Evolutionary conservation across 2,113 vertebrate genomes (phyloP), one percentile per base, ranked within the genome.

Genomic region (Butorides virescens): DNA sequence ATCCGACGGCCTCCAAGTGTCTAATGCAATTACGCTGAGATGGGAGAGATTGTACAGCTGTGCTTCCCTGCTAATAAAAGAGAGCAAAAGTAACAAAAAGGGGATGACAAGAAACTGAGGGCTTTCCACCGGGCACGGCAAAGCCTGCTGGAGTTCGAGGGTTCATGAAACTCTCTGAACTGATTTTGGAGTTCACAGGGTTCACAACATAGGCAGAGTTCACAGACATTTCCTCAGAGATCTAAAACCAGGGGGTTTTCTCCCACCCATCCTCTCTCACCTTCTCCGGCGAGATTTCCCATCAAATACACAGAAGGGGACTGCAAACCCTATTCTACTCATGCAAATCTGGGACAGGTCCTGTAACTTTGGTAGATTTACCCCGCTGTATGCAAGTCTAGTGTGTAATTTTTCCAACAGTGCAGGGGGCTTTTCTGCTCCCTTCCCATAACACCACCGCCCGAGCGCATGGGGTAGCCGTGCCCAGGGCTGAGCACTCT

Each of bases 1-100:
- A 78, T 84, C 59, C 16, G n/a, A 79, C 7, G 29, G 95, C 90
- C 93, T 96, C 61, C 87, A 72, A 88, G 91, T 95, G 94, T 95
- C 95, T 93, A 96, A 61, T 67, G 88, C 92, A 97, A 95, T 97
- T 95, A 94, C 9, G 5, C 65, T 39, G 88, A 93, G 76, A 30
- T 39, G 88, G 92, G 77, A 55, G 95, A 95, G 89, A 56, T 29
- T 94, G 90, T 95, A 85, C 96, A 97, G 93, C 96, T 97, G 89
- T n/a, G 91, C 71, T 62, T 66, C 61, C 76, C 94, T 36, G 71
- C 92, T 68, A 58, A 53, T 53, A 80, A 71, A 90, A 84, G 11
- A 32, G 66, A 95, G 77, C 52, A 92, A 58, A 75, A 88, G 88
- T 50, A 88, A 66, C 91, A 87, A 59, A 94, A 90, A 92, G 47